phyloP scores from a whole-genome alignment of 2,113 vertebrate species.

The Gadus macrocephalus region DNA sequence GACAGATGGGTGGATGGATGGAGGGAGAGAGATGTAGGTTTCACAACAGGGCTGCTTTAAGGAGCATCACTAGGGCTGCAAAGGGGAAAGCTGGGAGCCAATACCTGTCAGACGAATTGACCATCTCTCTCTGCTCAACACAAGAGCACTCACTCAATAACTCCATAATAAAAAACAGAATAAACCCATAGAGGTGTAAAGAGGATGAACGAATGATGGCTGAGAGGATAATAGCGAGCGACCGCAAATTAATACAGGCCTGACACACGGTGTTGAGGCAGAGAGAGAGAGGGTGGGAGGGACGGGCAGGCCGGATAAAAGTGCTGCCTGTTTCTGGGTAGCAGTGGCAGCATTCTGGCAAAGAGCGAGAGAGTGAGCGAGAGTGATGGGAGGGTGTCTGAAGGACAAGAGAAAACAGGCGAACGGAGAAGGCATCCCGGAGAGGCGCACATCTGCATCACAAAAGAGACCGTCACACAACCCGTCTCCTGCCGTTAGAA shows the following conservation, averaged over 20 bases:
- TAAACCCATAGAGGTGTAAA: slow-evolving; percentile 46
- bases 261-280: slow-evolving; percentile 18
- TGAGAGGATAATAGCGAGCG: slow-evolving; percentile 18
- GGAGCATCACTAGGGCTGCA: slow-evolving; percentile 15
- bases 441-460: no score
- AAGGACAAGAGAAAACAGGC: no score
- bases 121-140: slow-evolving; percentile 22
- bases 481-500: no score
- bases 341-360: slow-evolving; percentile 57
- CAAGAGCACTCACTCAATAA: slow-evolving; percentile 34
- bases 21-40: slow-evolving; percentile 5
- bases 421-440: no score
- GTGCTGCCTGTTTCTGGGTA: slow-evolving; percentile 45
- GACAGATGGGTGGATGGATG: no score
- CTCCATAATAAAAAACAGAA: slow-evolving; percentile 58
- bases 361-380: slow-evolving; percentile 14
- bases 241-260: slow-evolving; percentile 48
- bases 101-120: slow-evolving; percentile 25
- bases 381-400: no score
- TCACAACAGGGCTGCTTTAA: slow-evolving; percentile 23
- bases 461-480: no score
- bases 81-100: slow-evolving; percentile 2
- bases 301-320: slow-evolving; percentile 32
- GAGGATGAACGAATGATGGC: slow-evolving; percentile 28
- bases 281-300: slow-evolving; percentile 16